Evolutionary conservation across 2,888 invertebrate species (phyloP).

Genomic region (Leucophenga maculata): DNA sequence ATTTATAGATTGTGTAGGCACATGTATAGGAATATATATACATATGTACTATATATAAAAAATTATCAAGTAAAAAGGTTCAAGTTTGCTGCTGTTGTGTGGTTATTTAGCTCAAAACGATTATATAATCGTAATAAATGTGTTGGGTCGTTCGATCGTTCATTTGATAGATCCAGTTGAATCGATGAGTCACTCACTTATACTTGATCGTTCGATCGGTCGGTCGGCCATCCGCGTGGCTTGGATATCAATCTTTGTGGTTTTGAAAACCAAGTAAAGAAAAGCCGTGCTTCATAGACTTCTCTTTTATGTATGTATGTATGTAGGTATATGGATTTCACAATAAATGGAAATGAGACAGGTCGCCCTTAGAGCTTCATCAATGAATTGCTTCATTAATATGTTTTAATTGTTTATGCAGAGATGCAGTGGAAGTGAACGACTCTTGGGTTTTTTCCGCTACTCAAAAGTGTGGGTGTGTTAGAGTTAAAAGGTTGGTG

Average conservation of each 20-base stretch:
- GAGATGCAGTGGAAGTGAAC: background rate
- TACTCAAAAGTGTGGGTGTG: background rate
- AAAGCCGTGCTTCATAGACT: no score
- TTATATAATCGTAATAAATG: conserved; percentile 13
- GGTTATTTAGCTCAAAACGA: background rate
- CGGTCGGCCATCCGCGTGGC: background rate
- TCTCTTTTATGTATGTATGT: conserved; percentile 29
- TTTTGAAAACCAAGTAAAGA: background rate
- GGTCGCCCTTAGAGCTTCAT: background rate
- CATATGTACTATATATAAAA: no score
- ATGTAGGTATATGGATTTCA: no score
- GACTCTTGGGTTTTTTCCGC: conserved; percentile 6
- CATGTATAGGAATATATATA: no score
- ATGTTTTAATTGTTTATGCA: conserved; percentile 21
- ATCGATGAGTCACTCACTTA: conserved; percentile 9
- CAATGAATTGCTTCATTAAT: conserved; percentile 24
- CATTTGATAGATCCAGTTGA: background rate
- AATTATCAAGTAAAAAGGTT: background rate
- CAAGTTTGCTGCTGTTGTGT: background rate
- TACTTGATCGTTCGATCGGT: no score
- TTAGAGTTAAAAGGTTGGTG: no score
- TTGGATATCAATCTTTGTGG: background rate
- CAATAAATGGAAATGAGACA: conserved; percentile 53
- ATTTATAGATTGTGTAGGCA: conserved; percentile 18
- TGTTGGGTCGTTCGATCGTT: background rate